phyloP scores from a whole-genome alignment of 2,113 vertebrate species.

The Stegostoma tigrinum region DNA sequence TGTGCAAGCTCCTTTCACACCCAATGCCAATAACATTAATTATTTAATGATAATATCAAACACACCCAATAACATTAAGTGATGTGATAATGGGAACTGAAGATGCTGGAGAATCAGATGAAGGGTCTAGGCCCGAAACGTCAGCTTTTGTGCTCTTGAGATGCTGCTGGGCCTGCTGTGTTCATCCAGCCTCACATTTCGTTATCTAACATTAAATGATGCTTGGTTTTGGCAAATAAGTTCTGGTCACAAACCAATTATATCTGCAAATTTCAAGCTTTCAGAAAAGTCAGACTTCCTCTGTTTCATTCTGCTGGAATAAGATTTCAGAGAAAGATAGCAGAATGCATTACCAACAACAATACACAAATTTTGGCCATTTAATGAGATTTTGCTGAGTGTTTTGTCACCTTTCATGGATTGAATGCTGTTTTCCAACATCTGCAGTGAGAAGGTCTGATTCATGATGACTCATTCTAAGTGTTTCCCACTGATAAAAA shows the following conservation, averaged over 20 bases:
- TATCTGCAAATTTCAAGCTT: not conserved
- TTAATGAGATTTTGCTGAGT: slow-evolving; percentile 33
- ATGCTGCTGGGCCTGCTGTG: too few species aligned
- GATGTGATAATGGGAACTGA: too few species aligned
- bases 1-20: not conserved
- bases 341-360: slow-evolving; percentile 10
- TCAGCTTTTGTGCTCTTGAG: too few species aligned
- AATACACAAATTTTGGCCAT: not conserved
- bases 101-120: too few species aligned
- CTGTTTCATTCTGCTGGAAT: not conserved
- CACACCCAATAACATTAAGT: not conserved
- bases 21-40: not conserved
- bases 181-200: too few species aligned
- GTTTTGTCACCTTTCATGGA: slow-evolving; percentile 21
- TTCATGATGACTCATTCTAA: slow-evolving; percentile 60
- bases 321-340: not conserved
- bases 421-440: not conserved
- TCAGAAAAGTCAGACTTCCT: not conserved
- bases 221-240: not conserved
- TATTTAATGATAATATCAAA: not conserved
- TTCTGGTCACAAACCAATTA: not conserved
- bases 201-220: not conserved
- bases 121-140: too few species aligned
- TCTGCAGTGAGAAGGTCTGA: slow-evolving; percentile 45
- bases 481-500: slow-evolving; percentile 47